Conservation (phyloP, 2,888 invertebrate genomes). For the Phaedon cochleariae region DNA sequence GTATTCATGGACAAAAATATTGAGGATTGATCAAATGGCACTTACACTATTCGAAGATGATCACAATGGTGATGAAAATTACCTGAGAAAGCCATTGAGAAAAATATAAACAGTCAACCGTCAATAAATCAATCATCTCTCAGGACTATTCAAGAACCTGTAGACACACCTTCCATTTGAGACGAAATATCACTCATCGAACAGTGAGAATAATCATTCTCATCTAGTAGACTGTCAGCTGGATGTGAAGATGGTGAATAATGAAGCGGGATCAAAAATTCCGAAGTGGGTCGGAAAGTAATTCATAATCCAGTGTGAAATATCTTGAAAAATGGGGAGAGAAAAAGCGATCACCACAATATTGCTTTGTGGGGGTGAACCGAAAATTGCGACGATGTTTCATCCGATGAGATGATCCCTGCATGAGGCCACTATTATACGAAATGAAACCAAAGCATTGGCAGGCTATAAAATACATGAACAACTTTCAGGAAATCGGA, state of each 20-base stretch:
- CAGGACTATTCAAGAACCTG: too few species aligned
- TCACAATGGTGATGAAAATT: too few species aligned
- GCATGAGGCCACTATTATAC: neutral
- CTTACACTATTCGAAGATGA: too few species aligned
- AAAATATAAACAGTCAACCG: too few species aligned
- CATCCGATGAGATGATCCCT: neutral
- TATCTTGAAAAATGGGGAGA: neutral
- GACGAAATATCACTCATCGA: too few species aligned
- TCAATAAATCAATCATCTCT: too few species aligned
- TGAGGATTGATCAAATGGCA: too few species aligned
- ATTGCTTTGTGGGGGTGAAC: conserved; percentile 16
- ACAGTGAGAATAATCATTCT: too few species aligned
- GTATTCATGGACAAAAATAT: too few species aligned
- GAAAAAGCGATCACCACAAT: neutral
- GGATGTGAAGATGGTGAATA: neutral
- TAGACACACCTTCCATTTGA: too few species aligned
- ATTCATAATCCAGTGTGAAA: neutral
- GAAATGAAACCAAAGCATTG: neutral
- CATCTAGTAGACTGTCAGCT: neutral
- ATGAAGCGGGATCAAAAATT: neutral
- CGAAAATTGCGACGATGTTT: conserved; percentile 17
- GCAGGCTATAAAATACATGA: neutral
- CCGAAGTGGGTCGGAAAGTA: neutral
- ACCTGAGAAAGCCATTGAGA: too few species aligned
- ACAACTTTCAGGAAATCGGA: neutral